A percentile compares a stretch with the other conserved stretches of the same genome.
Evolutionary conservation across 2,888 invertebrate species (phyloP).

Genomic region (Heliconius charithonia): DNA sequence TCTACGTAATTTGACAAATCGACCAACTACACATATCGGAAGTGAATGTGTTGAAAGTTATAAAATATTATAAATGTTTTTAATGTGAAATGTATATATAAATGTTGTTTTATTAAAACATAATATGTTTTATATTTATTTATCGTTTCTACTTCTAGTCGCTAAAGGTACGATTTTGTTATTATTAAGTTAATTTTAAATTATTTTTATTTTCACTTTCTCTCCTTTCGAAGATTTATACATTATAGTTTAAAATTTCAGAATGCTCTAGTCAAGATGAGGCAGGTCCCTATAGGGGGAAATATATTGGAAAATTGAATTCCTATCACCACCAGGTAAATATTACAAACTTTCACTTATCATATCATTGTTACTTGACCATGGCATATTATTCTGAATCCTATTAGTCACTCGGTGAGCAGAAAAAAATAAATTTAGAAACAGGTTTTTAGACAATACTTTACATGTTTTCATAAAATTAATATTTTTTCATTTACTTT

Average conservation of each 20-base stretch:
- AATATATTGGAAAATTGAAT: conserved; percentile 92
- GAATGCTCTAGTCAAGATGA: conserved; percentile 83
- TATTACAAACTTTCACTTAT: conserved; percentile 43
- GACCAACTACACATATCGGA: conserved; percentile 53
- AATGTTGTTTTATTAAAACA: conserved; percentile 51
- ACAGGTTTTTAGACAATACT: not conserved
- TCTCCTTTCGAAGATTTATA: conserved; percentile 49
- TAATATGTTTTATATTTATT: conserved; percentile 64
- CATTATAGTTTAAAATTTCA: conserved; percentile 55
- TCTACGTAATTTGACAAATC: conserved; percentile 55
- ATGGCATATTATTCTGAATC: conserved; percentile 36
- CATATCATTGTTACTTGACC: conserved; percentile 37
- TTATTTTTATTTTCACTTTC: conserved; percentile 52
- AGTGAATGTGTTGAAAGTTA: conserved; percentile 50
- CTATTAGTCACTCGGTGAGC: conserved; percentile 14
- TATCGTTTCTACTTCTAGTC: conserved; percentile 59
- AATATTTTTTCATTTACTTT: too few relatives aligned
- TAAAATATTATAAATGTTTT: conserved; percentile 58
- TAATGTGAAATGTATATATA: conserved; percentile 52
- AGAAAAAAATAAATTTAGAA: not conserved
- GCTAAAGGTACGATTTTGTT: conserved; percentile 57
- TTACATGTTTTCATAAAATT: not conserved
- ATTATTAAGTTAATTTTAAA: not conserved
- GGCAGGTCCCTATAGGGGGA: conserved; percentile 90
- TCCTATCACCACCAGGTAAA: conserved; percentile 92